Evolutionary conservation across 2,888 invertebrate genomes (phyloP), one percentile per base, ranked within the genome.

Genomic region (Pseudococcus longispinus): DNA sequence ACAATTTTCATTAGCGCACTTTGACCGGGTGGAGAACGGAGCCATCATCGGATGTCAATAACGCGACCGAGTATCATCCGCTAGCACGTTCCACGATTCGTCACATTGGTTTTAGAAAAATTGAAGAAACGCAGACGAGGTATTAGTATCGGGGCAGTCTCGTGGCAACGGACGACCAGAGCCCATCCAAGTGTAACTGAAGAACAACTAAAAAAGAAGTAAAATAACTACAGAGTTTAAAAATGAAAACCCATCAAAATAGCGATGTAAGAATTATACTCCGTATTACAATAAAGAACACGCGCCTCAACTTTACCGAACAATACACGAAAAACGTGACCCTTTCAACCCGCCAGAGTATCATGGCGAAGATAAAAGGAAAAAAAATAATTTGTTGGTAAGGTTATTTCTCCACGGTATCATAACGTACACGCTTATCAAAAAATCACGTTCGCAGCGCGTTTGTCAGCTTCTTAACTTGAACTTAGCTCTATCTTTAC

Each of bases 101-200:
- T 88, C 89, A 88, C 89, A 88, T 88, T 87, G 88, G 88, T 89
- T 89, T 88, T 89, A 87, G 85, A 86, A 87, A 85, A 83, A 85
- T 86, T 65, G 86, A 74, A 82, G 83, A 87, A 70, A 83, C 87
- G 87, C 55, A 86, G 51, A 85, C 42, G 23, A 87, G 46, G 65
- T 60, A 87, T 87, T 42, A 80, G 84, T 74, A 77, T 74, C 86
- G 37, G 87, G 83, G 77, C 46, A 74, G 85, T 87, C 87, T 87
- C 87, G 87, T 87, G 87, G 87, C 87, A 87, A 87, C 82, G 87
- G 70, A 80, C 86, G 86, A 80, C 80, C 86, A 86, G 44, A 86
- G 86, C 77, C 77, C 86, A 86, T 80, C 86, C 86, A 86, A 74
- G 86, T 77, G 86, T 70, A 86, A 86, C 86, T 74, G 77, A 80